Evolutionary conservation across 2,888 invertebrate species (phyloP).

Genomic region (Horisme vitalbata): DNA sequence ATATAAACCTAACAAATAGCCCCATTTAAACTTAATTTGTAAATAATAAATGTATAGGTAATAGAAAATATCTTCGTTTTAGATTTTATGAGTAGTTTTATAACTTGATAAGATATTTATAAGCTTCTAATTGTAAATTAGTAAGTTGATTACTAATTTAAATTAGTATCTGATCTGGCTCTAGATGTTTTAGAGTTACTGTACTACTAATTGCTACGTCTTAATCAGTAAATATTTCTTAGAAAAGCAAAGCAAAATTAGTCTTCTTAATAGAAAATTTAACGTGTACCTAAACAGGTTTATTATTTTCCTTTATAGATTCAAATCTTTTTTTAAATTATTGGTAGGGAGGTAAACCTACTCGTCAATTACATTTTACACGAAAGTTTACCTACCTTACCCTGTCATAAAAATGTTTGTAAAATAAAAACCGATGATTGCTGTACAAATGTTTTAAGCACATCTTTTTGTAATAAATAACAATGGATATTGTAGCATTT

Average conservation of each 20-base stretch:
- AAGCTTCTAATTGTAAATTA: slow-evolving; percentile 32
- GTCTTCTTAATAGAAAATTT: no score
- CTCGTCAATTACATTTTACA: no score
- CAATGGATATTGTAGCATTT: not conserved
- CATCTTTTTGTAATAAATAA: no score
- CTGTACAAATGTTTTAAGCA: no score
- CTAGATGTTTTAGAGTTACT: slow-evolving; percentile 2
- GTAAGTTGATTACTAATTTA: slow-evolving; percentile 33
- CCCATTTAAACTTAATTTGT: slow-evolving; percentile 32
- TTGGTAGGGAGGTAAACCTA: no score
- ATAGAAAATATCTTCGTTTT: slow-evolving; percentile 23
- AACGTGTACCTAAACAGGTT: no score
- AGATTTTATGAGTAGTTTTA: slow-evolving; percentile 29
- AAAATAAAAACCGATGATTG: no score
- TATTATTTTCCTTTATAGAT: no score
- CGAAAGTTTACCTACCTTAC: no score
- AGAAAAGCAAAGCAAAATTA: not conserved
- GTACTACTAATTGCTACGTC: slow-evolving; percentile 7
- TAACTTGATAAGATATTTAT: slow-evolving; percentile 24
- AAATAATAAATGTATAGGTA: slow-evolving; percentile 37
- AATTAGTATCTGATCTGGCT: slow-evolving; percentile 22
- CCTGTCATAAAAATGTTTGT: no score
- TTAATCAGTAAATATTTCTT: not conserved
- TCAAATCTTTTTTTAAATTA: no score
- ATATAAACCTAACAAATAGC: slow-evolving; percentile 22